Evolutionary conservation across 2,113 vertebrate species (phyloP).

Genomic region (pig (Sus scrofa)): DNA sequence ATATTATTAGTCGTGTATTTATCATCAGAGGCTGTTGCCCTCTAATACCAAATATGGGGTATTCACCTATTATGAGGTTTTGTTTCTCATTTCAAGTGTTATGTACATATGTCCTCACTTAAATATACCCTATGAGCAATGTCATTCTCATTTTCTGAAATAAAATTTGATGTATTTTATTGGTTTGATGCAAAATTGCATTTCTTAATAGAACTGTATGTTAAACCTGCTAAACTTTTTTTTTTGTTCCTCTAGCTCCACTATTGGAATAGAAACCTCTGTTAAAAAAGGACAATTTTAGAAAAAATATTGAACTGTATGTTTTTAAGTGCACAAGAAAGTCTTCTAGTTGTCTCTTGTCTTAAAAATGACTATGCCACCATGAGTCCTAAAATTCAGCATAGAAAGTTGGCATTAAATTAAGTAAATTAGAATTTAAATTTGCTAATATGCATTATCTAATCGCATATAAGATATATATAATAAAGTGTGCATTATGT

Average conservation of each 20-base stretch:
- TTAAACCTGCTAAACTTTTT: background rate
- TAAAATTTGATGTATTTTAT: background rate
- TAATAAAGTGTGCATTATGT: background rate
- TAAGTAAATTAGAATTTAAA: background rate
- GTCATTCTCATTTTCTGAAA: background rate
- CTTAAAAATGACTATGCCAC: background rate
- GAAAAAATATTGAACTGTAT: background rate
- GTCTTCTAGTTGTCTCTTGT: background rate
- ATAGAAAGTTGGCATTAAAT: background rate
- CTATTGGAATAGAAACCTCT: background rate
- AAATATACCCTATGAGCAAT: background rate
- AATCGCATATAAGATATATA: background rate
- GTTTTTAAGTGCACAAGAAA: background rate
- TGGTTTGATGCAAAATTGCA: background rate
- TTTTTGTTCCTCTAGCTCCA: background rate
- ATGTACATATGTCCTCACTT: background rate
- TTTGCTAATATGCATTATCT: background rate
- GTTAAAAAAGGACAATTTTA: background rate
- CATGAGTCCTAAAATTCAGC: background rate
- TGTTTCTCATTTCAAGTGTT: background rate
- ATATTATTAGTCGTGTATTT: background rate
- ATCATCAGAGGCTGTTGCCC: background rate
- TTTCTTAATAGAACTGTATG: background rate
- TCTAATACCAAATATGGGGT: background rate
- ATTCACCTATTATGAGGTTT: background rate